Percentiles rank a stretch among this genome's conserved stretches.
phyloP scores from a whole-genome alignment of 1,140 invertebrate species.

The Drosophila guanche region DNA sequence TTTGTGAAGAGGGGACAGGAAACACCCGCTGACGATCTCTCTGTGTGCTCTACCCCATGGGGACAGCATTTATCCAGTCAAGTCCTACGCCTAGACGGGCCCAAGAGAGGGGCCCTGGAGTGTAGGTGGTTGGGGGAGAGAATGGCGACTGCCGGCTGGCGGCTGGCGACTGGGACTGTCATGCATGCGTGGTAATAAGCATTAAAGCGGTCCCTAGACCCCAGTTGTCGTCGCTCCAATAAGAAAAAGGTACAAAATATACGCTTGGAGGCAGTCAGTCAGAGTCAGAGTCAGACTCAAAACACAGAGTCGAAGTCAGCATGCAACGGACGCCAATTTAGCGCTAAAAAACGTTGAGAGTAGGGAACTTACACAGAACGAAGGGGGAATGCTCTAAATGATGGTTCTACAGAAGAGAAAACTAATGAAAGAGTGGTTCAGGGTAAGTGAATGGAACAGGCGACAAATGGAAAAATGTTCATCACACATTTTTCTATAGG shows the following conservation, averaged over 20 bases:
- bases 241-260: conserved; percentile 43
- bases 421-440: too few species aligned
- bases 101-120: conserved; percentile 17
- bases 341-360: conserved; percentile 45
- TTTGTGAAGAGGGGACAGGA: not conserved
- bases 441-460: too few species aligned
- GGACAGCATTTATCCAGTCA: conserved; percentile 57
- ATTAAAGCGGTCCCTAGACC: conserved; percentile 53
- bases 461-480: too few species aligned
- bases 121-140: conserved; percentile 36
- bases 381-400: conserved; percentile 16
- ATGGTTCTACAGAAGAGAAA: too few species aligned
- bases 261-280: conserved; percentile 48
- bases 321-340: conserved; percentile 76
- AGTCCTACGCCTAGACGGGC: conserved; percentile 59
- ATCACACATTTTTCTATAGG: too few species aligned
- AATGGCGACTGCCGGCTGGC: not conserved
- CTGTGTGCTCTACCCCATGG: conserved; percentile 39
- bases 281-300: conserved; percentile 14
- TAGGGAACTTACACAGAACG: not conserved
- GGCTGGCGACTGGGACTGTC: conserved; percentile 43
- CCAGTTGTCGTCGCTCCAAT: conserved; percentile 63
- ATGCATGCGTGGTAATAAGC: conserved; percentile 79
- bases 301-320: conserved; percentile 28
- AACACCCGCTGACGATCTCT: conserved; percentile 23